Conservation (phyloP, 2,113 vertebrate genomes). For the Thunnus maccoyii region DNA sequence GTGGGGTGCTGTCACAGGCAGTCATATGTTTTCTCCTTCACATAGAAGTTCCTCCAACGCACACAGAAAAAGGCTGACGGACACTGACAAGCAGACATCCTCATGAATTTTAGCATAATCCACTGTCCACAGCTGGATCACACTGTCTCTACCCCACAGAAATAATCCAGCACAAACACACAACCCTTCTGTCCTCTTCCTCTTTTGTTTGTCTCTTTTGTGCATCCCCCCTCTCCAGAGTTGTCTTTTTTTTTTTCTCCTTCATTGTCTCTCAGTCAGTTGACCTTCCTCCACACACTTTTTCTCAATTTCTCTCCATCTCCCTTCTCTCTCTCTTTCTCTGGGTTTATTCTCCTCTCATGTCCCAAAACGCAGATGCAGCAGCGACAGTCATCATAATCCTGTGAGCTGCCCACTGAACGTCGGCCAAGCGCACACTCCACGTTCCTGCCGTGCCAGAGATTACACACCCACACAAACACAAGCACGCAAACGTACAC, state of each 20-base stretch:
- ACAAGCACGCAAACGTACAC: constrained; percentile 6
- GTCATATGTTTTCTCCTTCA: neutral
- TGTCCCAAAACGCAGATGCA: constrained; percentile 66
- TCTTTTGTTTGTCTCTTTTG: constrained; percentile 32
- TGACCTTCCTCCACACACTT: constrained; percentile 21
- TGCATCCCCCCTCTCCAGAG: constrained; percentile 7
- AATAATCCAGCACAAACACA: constrained; percentile 77
- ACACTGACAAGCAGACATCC: constrained; percentile 50
- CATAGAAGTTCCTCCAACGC: constrained; percentile 21
- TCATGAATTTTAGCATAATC: constrained; percentile 73
- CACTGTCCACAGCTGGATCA: constrained; percentile 76
- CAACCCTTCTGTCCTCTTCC: constrained; percentile 37
- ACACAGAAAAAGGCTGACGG: constrained; percentile 46
- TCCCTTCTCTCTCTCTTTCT: neutral
- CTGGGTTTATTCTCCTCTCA: constrained; percentile 22
- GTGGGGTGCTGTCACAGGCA: constrained; percentile 14
- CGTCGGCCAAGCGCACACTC: constrained; percentile 72
- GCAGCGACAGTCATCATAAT: constrained; percentile 74
- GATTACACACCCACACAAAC: constrained; percentile 69
- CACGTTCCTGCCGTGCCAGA: constrained; percentile 60
- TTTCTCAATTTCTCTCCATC: constrained; percentile 24
- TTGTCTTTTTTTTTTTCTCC: neutral
- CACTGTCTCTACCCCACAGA: constrained; percentile 62
- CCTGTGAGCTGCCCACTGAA: constrained; percentile 78
- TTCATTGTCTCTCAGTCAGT: constrained; percentile 6